Base-by-base conservation (phyloP, 2,113 vertebrate genomes). In the Lophura nycthemera region DNA sequence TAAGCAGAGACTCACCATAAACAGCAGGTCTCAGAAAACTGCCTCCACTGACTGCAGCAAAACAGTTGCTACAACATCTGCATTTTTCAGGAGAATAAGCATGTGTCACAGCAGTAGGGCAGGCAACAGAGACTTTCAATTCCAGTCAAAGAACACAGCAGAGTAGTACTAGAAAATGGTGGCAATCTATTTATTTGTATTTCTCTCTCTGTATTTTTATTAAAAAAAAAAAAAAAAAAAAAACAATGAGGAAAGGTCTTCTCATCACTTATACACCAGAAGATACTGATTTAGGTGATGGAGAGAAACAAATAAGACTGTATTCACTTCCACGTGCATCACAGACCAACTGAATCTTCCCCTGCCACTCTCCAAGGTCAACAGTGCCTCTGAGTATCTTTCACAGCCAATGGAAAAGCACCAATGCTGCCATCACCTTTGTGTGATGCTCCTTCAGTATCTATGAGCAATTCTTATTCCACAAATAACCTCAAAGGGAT, bases 381-480 rank as follows among this genome's bases (percentile, higher is more conserved):
- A 40, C 60, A 48, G 16, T 56, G 29, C 25, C 45, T 43, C 72
- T n/a, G 27, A 76, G 32, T 21, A 63, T 13, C 42, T 20, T 74
- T 57, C 4, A 2, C 10, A 75, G 61, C 32, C 88, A 64, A 83
- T 8, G 18, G 8, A 69, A 83, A 72, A 94, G 30, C 47, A 90
- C 86, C 38, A 1, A 13, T 1, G 1, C 5, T 3, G 1, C 20
- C 32, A 19, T 19, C n/a, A 48, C n/a, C 42, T 86, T 25, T n/a
- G 78, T 11, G 21, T 84, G 76, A 86, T 20, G 61, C 47, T 60
- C 18, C 52, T 19, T 69, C 61, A 52, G 17, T n/a, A 60, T 36
- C 32, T 90, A 54, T 15, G 19, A 95, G 54, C 63, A 66, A 52
- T 11, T 32, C 22, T 81, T 48, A n/a, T 40, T 86, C 54, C 63